Evolutionary conservation across 2,797 vertebrate genomes (phyloP).

Genomic region (Pseudomugil gertrudae): DNA sequence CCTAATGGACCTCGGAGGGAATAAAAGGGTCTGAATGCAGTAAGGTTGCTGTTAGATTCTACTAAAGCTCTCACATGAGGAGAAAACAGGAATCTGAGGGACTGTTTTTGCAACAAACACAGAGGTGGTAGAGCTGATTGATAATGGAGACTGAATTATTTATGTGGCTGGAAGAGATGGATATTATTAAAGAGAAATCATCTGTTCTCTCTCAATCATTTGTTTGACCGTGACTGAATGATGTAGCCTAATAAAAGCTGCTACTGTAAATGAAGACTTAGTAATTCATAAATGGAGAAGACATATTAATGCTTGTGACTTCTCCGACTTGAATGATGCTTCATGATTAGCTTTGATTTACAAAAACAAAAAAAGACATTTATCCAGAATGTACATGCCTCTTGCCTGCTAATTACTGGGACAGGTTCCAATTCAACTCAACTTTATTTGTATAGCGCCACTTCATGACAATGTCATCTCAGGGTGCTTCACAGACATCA

Average conservation of each 20-base stretch:
- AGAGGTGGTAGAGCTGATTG: conserved; percentile 44
- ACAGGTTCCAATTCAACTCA: too few relatives aligned
- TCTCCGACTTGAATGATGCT: conserved; percentile 31
- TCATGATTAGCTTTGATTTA: conserved; percentile 36
- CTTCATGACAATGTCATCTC: too few relatives aligned
- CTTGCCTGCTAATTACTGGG: too few relatives aligned
- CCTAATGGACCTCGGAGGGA: conserved; percentile 44
- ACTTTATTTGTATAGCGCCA: too few relatives aligned
- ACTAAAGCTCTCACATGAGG: conserved; percentile 1
- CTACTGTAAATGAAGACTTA: conserved; percentile 55
- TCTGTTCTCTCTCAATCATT: conserved; percentile 39
- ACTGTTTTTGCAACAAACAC: conserved; percentile 55
- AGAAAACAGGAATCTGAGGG: background rate
- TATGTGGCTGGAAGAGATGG: conserved; percentile 57
- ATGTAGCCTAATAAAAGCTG: conserved; percentile 68
- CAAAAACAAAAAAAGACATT: conserved; percentile 2
- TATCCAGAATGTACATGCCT: too few relatives aligned
- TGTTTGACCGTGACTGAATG: conserved; percentile 58
- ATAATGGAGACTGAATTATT: conserved; percentile 78
- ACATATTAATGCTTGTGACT: conserved; percentile 19
- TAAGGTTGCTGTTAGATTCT: conserved; percentile 14
- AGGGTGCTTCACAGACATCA: too few relatives aligned
- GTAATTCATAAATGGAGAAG: conserved; percentile 48
- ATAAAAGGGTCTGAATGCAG: conserved; percentile 12
- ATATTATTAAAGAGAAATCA: conserved; percentile 69